phyloP scores from a whole-genome alignment of 2,797 vertebrate species.

The Hemitrygon akajei region DNA sequence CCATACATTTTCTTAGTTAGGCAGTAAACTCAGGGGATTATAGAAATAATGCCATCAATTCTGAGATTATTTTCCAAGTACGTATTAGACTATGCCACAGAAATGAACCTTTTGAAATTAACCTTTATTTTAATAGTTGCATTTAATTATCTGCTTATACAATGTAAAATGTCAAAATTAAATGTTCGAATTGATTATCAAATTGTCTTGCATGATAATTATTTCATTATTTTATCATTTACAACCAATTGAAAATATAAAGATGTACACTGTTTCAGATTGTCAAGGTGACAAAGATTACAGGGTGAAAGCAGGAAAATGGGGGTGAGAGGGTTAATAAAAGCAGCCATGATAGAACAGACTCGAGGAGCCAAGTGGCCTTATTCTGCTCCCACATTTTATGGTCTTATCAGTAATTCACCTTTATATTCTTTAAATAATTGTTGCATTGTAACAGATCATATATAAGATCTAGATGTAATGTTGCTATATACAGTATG shows the following conservation, averaged over 20 bases:
- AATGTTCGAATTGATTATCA: neutral
- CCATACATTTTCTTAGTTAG: neutral
- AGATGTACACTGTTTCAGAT: neutral
- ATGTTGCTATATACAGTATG: neutral
- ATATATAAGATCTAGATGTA: neutral
- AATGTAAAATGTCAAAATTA: neutral
- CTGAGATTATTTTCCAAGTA: neutral
- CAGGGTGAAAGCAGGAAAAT: too few relatives aligned
- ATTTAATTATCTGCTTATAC: neutral
- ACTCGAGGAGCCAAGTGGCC: too few relatives aligned
- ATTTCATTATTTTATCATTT: neutral
- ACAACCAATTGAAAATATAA: neutral
- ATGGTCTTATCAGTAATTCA: neutral
- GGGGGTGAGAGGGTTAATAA: too few relatives aligned
- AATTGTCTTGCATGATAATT: neutral
- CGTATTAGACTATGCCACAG: neutral
- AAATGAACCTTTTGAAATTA: conserved; percentile 2
- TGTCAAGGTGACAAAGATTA: too few relatives aligned
- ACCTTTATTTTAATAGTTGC: neutral
- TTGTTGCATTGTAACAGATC: neutral
- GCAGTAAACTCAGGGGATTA: neutral
- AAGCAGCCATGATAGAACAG: too few relatives aligned
- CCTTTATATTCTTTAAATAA: neutral
- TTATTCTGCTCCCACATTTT: too few relatives aligned
- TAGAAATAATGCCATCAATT: neutral